These are phyloP conservation scores for Bradysia coprophila DNA, from an alignment of 1,140 invertebrate species.

Conservation along the genomic window DNA sequence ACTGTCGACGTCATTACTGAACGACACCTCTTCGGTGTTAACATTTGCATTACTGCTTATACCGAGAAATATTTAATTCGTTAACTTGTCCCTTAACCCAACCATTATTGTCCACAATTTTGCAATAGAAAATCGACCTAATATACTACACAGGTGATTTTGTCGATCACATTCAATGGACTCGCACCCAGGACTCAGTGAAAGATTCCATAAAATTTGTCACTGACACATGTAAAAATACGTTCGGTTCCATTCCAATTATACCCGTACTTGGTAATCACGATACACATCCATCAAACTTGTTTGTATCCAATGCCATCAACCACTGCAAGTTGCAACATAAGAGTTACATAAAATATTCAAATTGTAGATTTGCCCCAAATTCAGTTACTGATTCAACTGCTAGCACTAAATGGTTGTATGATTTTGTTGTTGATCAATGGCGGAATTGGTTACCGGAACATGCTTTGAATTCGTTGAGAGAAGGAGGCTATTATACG, in stretches of 20 bases:
- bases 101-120: too few species aligned
- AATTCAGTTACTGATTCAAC: conserved; percentile 22
- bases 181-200: conserved; percentile 35
- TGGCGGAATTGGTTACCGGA: conserved; percentile 41
- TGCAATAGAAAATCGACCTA: conserved; percentile 43
- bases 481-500: conserved; percentile 44
- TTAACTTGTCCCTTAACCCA: too few species aligned
- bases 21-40: too few species aligned
- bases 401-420: conserved; percentile 40
- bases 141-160: conserved; percentile 68
- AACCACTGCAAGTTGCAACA: not conserved
- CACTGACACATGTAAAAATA: conserved; percentile 30
- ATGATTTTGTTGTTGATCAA: conserved; percentile 32
- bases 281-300: conserved; percentile 63
- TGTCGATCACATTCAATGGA: conserved; percentile 61
- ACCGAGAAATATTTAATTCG: too few species aligned
- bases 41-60: too few species aligned
- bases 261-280: conserved; percentile 66
- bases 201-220: conserved; percentile 32
- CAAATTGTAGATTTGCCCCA: conserved; percentile 32
- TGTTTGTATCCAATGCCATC: conserved; percentile 28
- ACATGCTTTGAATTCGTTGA: conserved; percentile 31
- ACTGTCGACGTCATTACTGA: too few species aligned
- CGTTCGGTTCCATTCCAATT: conserved; percentile 39
- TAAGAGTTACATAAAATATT: not conserved